Percentiles rank a stretch among this genome's conserved stretches.
These are phyloP conservation scores for Girardinichthys multiradiatus DNA, from an alignment of 2,113 vertebrate genomes.

Conservation along the genomic window DNA sequence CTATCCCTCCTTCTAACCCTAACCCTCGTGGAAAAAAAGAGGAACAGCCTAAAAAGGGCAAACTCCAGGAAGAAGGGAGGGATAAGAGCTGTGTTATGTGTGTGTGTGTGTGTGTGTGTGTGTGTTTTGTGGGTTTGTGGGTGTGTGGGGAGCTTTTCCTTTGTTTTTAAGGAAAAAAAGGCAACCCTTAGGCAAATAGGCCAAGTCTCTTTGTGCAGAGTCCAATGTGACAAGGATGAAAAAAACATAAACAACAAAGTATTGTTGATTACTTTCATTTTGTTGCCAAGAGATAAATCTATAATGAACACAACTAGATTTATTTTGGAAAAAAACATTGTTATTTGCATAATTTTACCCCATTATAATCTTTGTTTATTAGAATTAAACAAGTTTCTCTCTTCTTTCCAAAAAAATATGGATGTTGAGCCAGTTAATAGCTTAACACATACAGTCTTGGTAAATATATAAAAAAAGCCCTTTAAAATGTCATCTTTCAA, in stretches of 20 bases:
- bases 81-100: slow-evolving; percentile 42
- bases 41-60: slow-evolving; percentile 84
- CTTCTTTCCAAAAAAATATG: neutral
- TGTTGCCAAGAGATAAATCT: neutral
- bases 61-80: slow-evolving; percentile 66
- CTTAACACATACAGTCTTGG: neutral
- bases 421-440: neutral
- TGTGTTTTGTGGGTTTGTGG: slow-evolving; percentile 19
- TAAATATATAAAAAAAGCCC: neutral
- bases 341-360: neutral
- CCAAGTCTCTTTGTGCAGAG: slow-evolving; percentile 69
- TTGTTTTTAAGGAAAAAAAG: slow-evolving; percentile 77
- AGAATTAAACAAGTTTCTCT: neutral
- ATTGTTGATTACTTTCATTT: neutral
- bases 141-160: slow-evolving; percentile 53
- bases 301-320: neutral
- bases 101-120: slow-evolving; percentile 44
- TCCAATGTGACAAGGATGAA: slow-evolving; percentile 44
- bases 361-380: neutral
- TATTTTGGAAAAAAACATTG: neutral
- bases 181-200: slow-evolving; percentile 62
- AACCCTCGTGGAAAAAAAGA: slow-evolving; percentile 60
- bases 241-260: slow-evolving; percentile 29
- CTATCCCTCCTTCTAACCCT: slow-evolving; percentile 71
- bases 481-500: neutral